Conservation (phyloP, 1,140 invertebrate genomes). For the Aphelinus certus region DNA sequence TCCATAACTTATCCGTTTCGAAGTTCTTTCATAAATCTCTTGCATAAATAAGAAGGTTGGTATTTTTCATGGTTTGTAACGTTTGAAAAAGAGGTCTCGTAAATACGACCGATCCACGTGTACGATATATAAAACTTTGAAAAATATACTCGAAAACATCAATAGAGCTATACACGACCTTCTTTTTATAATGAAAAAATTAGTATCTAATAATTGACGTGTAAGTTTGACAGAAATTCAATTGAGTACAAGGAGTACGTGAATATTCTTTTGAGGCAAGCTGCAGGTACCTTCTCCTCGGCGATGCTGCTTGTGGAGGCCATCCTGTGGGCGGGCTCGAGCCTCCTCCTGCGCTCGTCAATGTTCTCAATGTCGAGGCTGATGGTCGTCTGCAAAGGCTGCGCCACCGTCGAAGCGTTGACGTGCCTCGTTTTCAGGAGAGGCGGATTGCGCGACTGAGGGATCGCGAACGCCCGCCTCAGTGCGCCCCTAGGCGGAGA, state of each 20-base stretch:
- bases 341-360: constrained; percentile 58
- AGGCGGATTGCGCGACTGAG: constrained; percentile 78
- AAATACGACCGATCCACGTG: no score
- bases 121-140: no score
- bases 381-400: constrained; percentile 54
- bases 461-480: constrained; percentile 74
- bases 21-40: no score
- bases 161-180: no score
- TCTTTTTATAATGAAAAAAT: no score
- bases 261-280: constrained; percentile 11
- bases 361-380: constrained; percentile 59
- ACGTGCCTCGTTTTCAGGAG: constrained; percentile 75
- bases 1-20: no score
- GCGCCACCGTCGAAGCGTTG: constrained; percentile 56
- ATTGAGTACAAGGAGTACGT: neutral
- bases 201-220: no score
- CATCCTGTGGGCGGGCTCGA: constrained; percentile 59
- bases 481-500: constrained; percentile 77
- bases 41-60: no score
- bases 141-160: no score
- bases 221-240: no score
- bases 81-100: no score
- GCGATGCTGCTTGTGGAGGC: constrained; percentile 58
- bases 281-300: constrained; percentile 57
- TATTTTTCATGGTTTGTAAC: no score